Base-by-base conservation (phyloP, 2,888 invertebrate species). In the Agriopis leucophaearia region DNA sequence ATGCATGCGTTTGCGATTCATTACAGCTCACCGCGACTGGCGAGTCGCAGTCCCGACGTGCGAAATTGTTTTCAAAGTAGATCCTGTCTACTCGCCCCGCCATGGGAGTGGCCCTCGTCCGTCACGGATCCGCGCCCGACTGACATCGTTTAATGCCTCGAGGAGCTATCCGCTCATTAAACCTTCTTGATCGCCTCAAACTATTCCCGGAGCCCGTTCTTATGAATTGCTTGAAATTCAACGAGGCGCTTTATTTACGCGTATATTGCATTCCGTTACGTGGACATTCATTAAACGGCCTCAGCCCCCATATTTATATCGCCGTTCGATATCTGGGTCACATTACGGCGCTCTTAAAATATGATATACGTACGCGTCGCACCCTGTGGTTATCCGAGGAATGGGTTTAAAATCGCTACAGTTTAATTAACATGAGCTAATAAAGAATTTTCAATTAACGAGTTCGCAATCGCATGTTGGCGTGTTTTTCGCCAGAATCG, bases 51-150 rank as follows among this genome's bases (percentile, higher is more conserved):
- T 77, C 74, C 82, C 78, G 85, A 88, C 89, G 86, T 83, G 89
- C 86, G 80, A 89, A 89, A 91, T 88, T 88, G 87, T 88, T 91
- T 89, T 89, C 85, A 83, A 87, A 88, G 85, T 86, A 87, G 86
- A 88, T 87, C 88, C 88, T 89, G 89, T 88, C 87, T 84, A 79
- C 79, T 77, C 78, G 71, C 76, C 74, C 77, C 77, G 76, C 67
- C 73, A 79, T 82, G 82, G 88, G 86, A 84, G 85, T 82, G 84
- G 84, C 80, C 69, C 80, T 79, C 76, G 82, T 82, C 83, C 72
- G 81, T 85, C 84, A 84, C 84, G 83, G 84, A 82, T 80, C 81
- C 79, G 75, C 83, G 83, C 77, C 86, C 84, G 83, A 87, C 84
- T 88, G 80, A 86, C 85, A 87, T 86, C 81, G 81, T 86, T 89